Base-by-base conservation (phyloP, 1,140 invertebrate species). In the Drosophila kanapiae region DNA sequence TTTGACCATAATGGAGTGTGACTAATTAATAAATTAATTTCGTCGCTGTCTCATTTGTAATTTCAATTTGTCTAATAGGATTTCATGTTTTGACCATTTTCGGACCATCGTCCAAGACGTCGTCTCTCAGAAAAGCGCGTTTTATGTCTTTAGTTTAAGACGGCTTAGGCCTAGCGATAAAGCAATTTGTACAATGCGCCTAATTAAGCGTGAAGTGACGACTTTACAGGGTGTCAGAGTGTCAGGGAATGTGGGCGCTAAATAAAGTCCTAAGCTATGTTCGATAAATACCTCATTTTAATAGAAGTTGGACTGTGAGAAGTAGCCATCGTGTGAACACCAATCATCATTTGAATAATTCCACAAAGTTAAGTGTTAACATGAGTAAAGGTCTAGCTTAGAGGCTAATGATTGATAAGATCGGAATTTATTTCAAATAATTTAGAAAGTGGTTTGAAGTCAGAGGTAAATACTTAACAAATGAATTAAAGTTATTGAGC, bases 21-120 rank as follows among this genome's bases (percentile, higher is more conserved):
- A 88, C 85, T 88, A 88, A 88, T 88, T 88, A 88, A 88, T 88
- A 88, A 88, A 84, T 88, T 90, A 90, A 88, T 88, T 90, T 88
- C 75, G 84, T 76, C 59, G 85, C 81, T 88, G 85, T 84, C 85
- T 88, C 85, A 88, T 90, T 88, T 88, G 85, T 88, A 88, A 88
- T 88, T 88, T 90, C 85, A 88, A 88, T 88, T 88, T 88, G 85
- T 88, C 85, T 88, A 88, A 88, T 88, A 88, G 85, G 85, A 88
- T 88, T 88, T 88, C 81, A 88, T 88, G 85, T 88, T 88, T 90
- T 88, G 85, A 88, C 85, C 85, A 88, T 90, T 81, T 90, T 81
- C 47, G 85, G 69, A 47, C 76, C 42, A 18, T 14, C 38, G 37
- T 33, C 60, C 4, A 29, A 48, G 13, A 6, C 13, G 13, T 23